phyloP scores from a whole-genome alignment of 1,140 invertebrate species.

The Acarapis woodi region DNA sequence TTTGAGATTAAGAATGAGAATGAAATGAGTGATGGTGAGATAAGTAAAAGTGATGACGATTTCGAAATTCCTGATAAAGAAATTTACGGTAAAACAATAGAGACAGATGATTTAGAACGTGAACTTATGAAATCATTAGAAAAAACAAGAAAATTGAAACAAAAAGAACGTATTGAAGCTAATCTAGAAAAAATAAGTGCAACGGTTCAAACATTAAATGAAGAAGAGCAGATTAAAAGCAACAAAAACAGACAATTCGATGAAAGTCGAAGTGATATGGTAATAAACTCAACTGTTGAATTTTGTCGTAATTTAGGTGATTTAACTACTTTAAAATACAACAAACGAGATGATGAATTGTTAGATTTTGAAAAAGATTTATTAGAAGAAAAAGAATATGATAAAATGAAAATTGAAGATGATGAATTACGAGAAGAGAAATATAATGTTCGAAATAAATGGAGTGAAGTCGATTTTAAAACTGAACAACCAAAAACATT shows the following conservation, averaged over 20 bases:
- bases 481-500: constrained; percentile 5
- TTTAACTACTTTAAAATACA: constrained; percentile 43
- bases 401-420: constrained; percentile 16
- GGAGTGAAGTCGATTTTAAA: constrained; percentile 36
- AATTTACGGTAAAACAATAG: constrained; percentile 26
- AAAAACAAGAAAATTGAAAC: constrained; percentile 38
- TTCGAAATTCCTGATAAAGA: constrained; percentile 20
- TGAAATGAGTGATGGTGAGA: too few species aligned
- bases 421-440: constrained; percentile 17
- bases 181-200: constrained; percentile 3
- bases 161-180: constrained; percentile 18
- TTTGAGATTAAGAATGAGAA: too few species aligned
- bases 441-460: constrained; percentile 25
- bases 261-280: constrained; percentile 23
- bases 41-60: constrained; percentile 10
- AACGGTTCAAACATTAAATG: background rate
- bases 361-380: constrained; percentile 28
- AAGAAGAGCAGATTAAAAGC: constrained; percentile 11
- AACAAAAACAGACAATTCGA: background rate
- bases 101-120: constrained; percentile 40
- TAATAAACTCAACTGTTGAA: constrained; percentile 76
- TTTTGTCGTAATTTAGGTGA: constrained; percentile 85
- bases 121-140: constrained; percentile 40
- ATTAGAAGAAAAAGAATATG: constrained; percentile 20
- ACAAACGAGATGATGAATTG: constrained; percentile 6